These are phyloP conservation scores for Castor canadensis DNA, from an alignment of 2,113 vertebrate genomes.

Conservation along the genomic window DNA sequence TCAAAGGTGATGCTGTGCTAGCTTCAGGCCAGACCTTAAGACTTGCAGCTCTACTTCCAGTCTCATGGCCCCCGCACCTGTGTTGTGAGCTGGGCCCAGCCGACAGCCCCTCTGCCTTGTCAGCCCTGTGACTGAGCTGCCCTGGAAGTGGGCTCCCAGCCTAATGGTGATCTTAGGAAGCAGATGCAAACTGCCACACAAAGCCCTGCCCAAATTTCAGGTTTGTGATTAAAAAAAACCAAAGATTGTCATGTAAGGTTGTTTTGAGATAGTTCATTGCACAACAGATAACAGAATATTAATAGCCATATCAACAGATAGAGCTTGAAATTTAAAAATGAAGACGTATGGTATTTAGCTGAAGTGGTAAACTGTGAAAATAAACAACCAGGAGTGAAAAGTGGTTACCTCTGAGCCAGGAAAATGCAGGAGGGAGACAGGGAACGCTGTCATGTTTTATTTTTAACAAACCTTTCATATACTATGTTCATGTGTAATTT, in stretches of 20 bases:
- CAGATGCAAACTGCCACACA: background rate
- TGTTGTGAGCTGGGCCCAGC: background rate
- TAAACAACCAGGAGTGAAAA: background rate
- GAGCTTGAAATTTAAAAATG: background rate
- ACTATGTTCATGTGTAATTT: background rate
- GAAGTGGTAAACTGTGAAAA: background rate
- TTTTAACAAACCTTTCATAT: background rate
- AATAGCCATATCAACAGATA: no score
- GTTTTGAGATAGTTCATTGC: background rate
- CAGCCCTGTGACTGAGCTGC: rapidly evolving
- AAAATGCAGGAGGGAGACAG: background rate
- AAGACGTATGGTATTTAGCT: background rate
- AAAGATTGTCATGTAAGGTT: background rate
- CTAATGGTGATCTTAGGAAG: rapidly evolving
- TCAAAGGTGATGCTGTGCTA: background rate
- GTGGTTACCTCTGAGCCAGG: background rate
- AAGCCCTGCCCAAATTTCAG: background rate
- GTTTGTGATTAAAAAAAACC: background rate
- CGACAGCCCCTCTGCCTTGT: background rate
- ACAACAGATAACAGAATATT: background rate
- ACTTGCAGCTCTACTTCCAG: background rate
- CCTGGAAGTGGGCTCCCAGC: background rate
- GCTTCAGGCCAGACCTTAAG: background rate
- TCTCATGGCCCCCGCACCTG: background rate
- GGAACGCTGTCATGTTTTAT: background rate